Conservation (phyloP, 2,888 invertebrate species). For the Nymphalis polychloros region DNA sequence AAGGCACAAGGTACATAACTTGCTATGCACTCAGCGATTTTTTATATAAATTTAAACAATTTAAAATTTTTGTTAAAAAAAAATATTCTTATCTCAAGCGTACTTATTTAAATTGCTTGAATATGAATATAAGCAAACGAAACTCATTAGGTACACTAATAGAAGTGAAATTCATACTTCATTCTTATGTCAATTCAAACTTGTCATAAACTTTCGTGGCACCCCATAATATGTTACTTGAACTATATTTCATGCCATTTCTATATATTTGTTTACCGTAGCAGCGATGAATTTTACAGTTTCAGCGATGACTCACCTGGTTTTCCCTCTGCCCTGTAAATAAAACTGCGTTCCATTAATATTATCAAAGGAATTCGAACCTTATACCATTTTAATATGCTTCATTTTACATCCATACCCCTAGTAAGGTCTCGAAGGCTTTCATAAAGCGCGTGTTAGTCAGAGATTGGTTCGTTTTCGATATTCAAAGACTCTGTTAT, state of each 20-base stretch:
- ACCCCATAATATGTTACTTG: no score
- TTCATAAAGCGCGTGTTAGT: constrained; percentile 29
- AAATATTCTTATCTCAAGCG: no score
- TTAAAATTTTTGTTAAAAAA: no score
- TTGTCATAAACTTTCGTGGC: no score
- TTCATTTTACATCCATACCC: not conserved
- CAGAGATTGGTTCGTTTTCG: constrained; percentile 34
- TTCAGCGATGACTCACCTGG: constrained; percentile 39
- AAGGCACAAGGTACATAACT: no score
- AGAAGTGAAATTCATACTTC: no score
- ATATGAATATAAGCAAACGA: no score
- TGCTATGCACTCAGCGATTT: no score
- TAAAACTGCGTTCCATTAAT: constrained; percentile 22
- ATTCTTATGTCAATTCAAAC: no score
- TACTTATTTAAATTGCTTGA: no score
- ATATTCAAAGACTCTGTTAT: constrained; percentile 33
- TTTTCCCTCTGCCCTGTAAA: constrained; percentile 38
- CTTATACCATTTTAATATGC: constrained; percentile 9
- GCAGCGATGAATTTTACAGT: constrained; percentile 32
- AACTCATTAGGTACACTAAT: no score
- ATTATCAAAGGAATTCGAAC: constrained; percentile 8
- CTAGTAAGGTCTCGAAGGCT: constrained; percentile 21
- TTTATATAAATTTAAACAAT: no score
- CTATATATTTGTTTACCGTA: not conserved
- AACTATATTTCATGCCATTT: not conserved